Base-by-base conservation (phyloP, 2,797 vertebrate genomes). In the Coregonus suidteri region DNA sequence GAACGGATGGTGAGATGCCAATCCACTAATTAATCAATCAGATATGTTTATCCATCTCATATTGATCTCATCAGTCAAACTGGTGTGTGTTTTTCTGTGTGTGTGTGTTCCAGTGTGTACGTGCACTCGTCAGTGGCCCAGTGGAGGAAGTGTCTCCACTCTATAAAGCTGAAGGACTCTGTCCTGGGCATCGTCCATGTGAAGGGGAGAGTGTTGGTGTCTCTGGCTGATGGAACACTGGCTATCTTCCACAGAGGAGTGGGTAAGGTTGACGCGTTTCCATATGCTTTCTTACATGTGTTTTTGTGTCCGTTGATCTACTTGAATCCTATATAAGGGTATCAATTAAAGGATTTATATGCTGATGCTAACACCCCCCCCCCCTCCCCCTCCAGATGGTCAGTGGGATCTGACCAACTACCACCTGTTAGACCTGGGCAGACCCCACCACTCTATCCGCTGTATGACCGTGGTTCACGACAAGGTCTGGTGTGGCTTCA, bases 391-490 rank as follows among this genome's bases (percentile, higher is more conserved):
- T n/a, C 41, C 91, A 99, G 98, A 99, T 64, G 98, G 98, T 37
- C 97, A 99, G 88, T 99, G 98, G 98, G 98, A 99, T 89, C 91
- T 99, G 90, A 97, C 95, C 15, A 99, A 98, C 91, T 99, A 99
- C 86, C 98, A 99, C 82, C 94, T 99, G 81, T 82, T 99, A 67
- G 97, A 99, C 86, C 85, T 99, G 83, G 98, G 98, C 54, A 94
- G 96, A 31, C 96, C 96, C 0, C 96, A 98, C 84, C 95, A 99
- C 91, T 98, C 98, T 0, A 97, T 99, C 88, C 95, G 98, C 79
- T 99, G 98, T 83, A 99, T 99, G 97, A 96, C 97, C 0, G 95
- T 98, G 53, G 98, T 99, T 0, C 98, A 99, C 0, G 97, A 99
- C 91, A 97, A 96, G 90, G 98, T 99, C 87, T 99, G 98, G 98